These are phyloP conservation scores for Notarius quadriscutis DNA, from an alignment of 2,113 vertebrate species.

Conservation along the genomic window DNA sequence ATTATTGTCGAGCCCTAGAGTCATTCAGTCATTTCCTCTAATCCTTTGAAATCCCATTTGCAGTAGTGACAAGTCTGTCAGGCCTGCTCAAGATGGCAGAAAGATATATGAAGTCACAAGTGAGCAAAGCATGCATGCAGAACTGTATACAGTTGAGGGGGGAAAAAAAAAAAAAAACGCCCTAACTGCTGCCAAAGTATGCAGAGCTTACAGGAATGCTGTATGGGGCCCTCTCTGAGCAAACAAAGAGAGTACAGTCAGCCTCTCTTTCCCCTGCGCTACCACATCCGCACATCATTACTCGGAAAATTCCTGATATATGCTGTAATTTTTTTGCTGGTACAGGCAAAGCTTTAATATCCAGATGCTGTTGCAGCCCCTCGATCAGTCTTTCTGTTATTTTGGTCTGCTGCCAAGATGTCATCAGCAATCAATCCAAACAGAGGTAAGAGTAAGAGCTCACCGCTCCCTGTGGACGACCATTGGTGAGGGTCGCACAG, in stretches of 20 bases:
- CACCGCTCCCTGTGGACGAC: slow-evolving; percentile 77
- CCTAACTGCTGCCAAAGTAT: slow-evolving; percentile 95
- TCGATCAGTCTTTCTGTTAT: slow-evolving; percentile 72
- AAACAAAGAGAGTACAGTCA: slow-evolving; percentile 99
- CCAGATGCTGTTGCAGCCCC: slow-evolving; percentile 80
- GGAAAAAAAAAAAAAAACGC: slow-evolving; percentile 57
- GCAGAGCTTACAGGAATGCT: slow-evolving; percentile 97
- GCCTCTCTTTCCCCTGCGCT: slow-evolving; percentile 89
- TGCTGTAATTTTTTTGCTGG: slow-evolving; percentile 90
- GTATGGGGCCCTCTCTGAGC: slow-evolving; percentile 88
- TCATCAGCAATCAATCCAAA: slow-evolving; percentile 83
- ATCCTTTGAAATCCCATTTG: slow-evolving; percentile 58
- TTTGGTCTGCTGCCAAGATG: slow-evolving; percentile 77
- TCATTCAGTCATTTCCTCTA: slow-evolving; percentile 55
- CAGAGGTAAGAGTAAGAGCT: slow-evolving; percentile 68
- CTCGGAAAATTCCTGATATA: slow-evolving; percentile 99
- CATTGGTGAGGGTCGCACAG: slow-evolving; percentile 77
- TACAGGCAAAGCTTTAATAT: slow-evolving; percentile 89
- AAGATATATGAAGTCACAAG: slow-evolving; percentile 71
- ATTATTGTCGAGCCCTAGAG: slow-evolving; percentile 61
- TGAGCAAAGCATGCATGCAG: slow-evolving; percentile 74
- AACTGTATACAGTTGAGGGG: slow-evolving; percentile 85
- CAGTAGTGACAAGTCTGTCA: slow-evolving; percentile 48
- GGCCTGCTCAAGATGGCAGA: slow-evolving; percentile 57
- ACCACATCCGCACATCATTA: slow-evolving; percentile 99